Conservation (phyloP, 2,888 invertebrate genomes). For the Uropetala carovei region DNA sequence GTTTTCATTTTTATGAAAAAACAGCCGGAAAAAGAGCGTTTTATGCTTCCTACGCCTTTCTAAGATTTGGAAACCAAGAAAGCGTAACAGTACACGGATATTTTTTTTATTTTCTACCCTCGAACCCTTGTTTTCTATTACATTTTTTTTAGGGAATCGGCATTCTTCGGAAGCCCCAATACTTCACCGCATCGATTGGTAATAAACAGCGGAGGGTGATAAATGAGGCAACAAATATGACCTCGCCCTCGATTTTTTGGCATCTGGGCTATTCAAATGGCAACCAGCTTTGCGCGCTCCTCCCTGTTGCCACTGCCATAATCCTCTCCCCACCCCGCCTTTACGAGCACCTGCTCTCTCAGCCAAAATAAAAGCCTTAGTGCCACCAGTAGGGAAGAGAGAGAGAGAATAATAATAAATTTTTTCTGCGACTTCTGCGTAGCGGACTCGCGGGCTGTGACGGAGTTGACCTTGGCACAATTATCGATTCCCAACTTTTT, state of each 20-base stretch:
- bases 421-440: background rate
- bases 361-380: background rate
- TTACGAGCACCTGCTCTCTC: background rate
- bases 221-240: background rate
- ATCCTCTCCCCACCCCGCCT: background rate
- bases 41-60: background rate
- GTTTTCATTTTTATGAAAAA: no score
- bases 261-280: background rate
- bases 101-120: background rate
- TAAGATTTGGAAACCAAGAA: background rate
- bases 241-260: slow-evolving; percentile 34
- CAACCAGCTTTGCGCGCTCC: background rate
- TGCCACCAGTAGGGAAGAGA: no score
- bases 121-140: no score
- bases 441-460: background rate
- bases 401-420: no score
- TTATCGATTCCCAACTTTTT: background rate
- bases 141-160: background rate
- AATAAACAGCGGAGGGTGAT: slow-evolving; percentile 1
- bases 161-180: slow-evolving; percentile 20
- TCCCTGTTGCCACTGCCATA: no score
- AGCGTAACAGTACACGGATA: background rate
- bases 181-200: background rate
- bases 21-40: no score
- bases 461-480: slow-evolving; percentile 31